phyloP scores from a whole-genome alignment of 2,113 vertebrate species.

The Psittacula cyanocephala region DNA sequence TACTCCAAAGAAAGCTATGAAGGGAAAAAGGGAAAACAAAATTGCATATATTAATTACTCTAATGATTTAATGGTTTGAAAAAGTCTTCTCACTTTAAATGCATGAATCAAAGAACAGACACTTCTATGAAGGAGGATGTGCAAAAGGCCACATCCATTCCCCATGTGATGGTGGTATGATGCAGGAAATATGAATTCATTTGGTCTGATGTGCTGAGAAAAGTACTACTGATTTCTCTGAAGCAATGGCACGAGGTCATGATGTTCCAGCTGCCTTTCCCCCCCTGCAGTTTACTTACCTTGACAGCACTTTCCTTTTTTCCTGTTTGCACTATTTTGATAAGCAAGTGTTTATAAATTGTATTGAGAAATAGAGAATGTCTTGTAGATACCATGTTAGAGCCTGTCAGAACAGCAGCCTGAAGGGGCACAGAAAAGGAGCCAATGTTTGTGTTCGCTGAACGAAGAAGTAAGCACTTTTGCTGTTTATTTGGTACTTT shows the following conservation, averaged over 20 bases:
- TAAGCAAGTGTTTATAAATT: background rate
- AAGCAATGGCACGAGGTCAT: background rate
- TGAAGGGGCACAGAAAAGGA: background rate
- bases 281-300: background rate
- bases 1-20: constrained; percentile 25
- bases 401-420: background rate
- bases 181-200: background rate
- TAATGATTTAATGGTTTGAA: background rate
- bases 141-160: background rate
- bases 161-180: background rate
- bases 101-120: background rate
- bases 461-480: constrained; percentile 20
- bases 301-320: constrained; percentile 43
- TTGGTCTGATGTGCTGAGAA: background rate
- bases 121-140: background rate
- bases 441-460: background rate
- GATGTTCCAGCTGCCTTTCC: background rate
- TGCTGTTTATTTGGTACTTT: constrained; percentile 5
- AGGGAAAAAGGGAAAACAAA: constrained; percentile 15
- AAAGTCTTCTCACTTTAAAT: background rate
- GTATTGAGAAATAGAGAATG: background rate
- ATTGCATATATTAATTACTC: background rate
- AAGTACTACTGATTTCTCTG: constrained; percentile 50
- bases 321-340: constrained; percentile 61
- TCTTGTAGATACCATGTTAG: background rate